A percentile compares a stretch with the other conserved stretches of the same genome.
These are phyloP conservation scores for Cottoperca gobio DNA, from an alignment of 2,797 vertebrate species.

Conservation along the genomic window DNA sequence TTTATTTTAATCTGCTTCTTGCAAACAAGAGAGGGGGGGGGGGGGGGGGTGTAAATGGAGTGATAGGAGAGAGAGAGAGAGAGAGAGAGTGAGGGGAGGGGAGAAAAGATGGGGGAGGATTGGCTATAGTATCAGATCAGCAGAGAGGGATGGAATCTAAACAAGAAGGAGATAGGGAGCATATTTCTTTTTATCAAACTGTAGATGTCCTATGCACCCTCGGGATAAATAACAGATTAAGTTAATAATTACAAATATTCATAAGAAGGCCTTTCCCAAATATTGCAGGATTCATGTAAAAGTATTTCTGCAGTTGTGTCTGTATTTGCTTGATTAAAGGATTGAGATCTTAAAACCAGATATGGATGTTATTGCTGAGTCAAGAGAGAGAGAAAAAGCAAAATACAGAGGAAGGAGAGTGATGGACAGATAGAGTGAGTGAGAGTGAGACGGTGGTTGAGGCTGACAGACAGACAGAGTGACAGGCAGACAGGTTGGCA, in stretches of 20 bases:
- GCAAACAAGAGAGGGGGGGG: conserved; percentile 65
- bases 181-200: conserved; percentile 56
- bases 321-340: conserved; percentile 62
- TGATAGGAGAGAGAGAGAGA: conserved; percentile 13
- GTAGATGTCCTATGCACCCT: conserved; percentile 56
- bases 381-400: conserved; percentile 17
- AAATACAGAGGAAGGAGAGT: conserved; percentile 11
- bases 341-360: conserved; percentile 48
- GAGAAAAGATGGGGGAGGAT: conserved; percentile 39
- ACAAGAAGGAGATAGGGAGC: conserved; percentile 33
- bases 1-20: conserved; percentile 81
- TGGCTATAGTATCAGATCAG: conserved; percentile 53
- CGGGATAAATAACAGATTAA: conserved; percentile 87
- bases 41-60: conserved; percentile 33
- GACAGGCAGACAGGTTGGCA: conserved; percentile 51
- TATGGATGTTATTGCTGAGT: conserved; percentile 45
- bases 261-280: conserved; percentile 56
- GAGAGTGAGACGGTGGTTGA: conserved; percentile 14
- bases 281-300: conserved; percentile 57
- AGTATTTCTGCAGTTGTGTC: conserved; percentile 55
- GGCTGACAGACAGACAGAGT: conserved; percentile 25
- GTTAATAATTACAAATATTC: conserved; percentile 67
- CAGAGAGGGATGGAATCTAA: conserved; percentile 48
- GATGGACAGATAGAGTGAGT: conserved; percentile 25
- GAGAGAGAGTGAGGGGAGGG: conserved; percentile 12